Conservation (phyloP, 2,888 invertebrate species). For the Listrodromus nycthemerus region DNA sequence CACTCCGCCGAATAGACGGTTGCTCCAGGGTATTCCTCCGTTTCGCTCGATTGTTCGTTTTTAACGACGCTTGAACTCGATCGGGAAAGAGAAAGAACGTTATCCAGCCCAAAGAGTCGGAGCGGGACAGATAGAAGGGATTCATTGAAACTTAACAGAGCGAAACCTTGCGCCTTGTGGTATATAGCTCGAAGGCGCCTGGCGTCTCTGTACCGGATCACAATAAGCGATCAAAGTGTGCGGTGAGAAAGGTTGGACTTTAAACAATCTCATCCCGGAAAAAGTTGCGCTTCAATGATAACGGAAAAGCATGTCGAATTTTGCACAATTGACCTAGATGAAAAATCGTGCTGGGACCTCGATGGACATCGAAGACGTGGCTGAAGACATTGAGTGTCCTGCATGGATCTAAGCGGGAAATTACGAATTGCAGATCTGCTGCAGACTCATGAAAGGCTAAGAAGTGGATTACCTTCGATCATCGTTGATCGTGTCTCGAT, state of each 20-base stretch:
- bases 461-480: constrained; percentile 4
- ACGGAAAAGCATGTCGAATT: background rate
- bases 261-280: constrained; percentile 46
- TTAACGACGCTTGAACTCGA: constrained; percentile 63
- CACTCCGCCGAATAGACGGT: constrained; percentile 10
- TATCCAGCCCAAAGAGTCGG: background rate
- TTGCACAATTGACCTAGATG: constrained; percentile 15
- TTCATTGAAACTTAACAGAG: constrained; percentile 58
- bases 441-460: constrained; percentile 2
- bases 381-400: background rate
- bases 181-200: constrained; percentile 43
- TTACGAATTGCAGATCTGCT: constrained; percentile 24
- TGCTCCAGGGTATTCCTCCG: constrained; percentile 49
- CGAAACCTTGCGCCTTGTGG: constrained; percentile 40
- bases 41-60: constrained; percentile 64
- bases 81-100: constrained; percentile 28
- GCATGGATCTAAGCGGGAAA: constrained; percentile 9
- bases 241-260: constrained; percentile 18
- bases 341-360: background rate
- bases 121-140: constrained; percentile 15
- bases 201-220: constrained; percentile 22
- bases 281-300: constrained; percentile 37
- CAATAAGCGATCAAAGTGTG: constrained; percentile 25
- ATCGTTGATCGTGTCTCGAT: background rate
- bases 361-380: background rate